Evolutionary conservation across 2,888 invertebrate genomes (phyloP).

Genomic region (Sphinx pinastri): DNA sequence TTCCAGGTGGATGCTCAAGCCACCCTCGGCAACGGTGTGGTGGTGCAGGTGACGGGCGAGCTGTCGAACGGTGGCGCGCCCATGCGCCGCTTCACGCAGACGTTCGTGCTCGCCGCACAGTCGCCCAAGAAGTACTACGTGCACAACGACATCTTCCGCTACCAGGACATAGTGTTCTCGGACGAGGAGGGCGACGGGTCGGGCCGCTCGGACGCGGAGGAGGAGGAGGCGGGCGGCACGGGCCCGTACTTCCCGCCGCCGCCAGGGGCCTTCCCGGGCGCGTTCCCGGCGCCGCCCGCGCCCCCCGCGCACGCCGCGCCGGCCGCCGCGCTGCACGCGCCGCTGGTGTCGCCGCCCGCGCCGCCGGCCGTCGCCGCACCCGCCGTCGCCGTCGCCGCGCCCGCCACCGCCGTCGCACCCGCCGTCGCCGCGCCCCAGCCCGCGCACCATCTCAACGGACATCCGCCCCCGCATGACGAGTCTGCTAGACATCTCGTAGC

Average conservation of each 20-base stretch:
- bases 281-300: slow-evolving; percentile 46
- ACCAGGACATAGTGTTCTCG: slow-evolving; percentile 88
- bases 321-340: slow-evolving; percentile 41
- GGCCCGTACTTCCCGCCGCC: slow-evolving; percentile 52
- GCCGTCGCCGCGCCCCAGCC: slow-evolving; percentile 52
- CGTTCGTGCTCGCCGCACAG: slow-evolving; percentile 97
- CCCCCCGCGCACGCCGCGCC: slow-evolving; percentile 36
- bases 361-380: slow-evolving; percentile 55
- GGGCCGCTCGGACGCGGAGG: slow-evolving; percentile 86
- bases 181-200: slow-evolving; percentile 83
- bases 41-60: slow-evolving; percentile 98
- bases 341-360: slow-evolving; percentile 38
- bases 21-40: slow-evolving; percentile 96
- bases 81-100: slow-evolving; percentile 99
- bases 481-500: slow-evolving; percentile 50
- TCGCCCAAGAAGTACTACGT: slow-evolving; percentile 99
- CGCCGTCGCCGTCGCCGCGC: slow-evolving; percentile 39
- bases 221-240: slow-evolving; percentile 60
- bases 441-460: slow-evolving; percentile 47
- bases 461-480: slow-evolving; percentile 51
- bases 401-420: slow-evolving; percentile 51
- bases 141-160: slow-evolving; percentile 99
- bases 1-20: slow-evolving; percentile 94
- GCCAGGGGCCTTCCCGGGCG: neutral
- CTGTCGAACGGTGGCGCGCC: slow-evolving; percentile 98